Percentiles rank a stretch among this genome's conserved stretches.
Conservation (phyloP, 2,113 vertebrate species). For the Mormoops blainvillei region DNA sequence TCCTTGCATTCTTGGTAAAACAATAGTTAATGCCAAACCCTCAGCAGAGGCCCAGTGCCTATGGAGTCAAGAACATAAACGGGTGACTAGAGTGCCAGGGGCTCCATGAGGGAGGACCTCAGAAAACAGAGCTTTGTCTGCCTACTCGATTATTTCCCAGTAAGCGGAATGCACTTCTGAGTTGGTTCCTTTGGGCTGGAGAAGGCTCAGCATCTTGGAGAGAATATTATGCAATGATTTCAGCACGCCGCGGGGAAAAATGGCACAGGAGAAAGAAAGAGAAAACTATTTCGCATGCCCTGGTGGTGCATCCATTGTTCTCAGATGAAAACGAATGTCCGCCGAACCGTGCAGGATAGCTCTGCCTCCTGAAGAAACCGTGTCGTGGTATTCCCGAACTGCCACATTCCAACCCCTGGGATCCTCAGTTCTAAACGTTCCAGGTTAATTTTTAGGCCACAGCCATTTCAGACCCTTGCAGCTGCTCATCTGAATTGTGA, state of each 20-base stretch:
- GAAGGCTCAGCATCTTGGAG: neutral
- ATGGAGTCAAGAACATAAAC: neutral
- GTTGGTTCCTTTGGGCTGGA: neutral
- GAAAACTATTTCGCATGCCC: neutral
- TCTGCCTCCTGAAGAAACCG: neutral
- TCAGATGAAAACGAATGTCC: neutral
- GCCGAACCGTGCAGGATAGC: neutral
- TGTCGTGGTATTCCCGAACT: neutral
- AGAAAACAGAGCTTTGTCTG: neutral
- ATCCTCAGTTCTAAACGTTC: neutral
- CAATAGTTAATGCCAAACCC: neutral
- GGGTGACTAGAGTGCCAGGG: neutral
- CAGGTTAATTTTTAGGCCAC: neutral
- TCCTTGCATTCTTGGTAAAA: neutral
- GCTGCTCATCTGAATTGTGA: neutral
- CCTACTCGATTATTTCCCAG: neutral
- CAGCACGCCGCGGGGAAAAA: neutral
- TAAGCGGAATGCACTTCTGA: neutral
- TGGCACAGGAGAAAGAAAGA: neutral
- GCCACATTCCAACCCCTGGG: too few species aligned
- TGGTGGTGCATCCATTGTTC: neutral
- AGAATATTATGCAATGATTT: neutral
- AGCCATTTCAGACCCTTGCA: neutral
- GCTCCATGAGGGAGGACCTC: neutral
- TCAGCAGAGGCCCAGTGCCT: neutral